Conservation (phyloP, 2,888 invertebrate species). For the Pyrrhia umbra region DNA sequence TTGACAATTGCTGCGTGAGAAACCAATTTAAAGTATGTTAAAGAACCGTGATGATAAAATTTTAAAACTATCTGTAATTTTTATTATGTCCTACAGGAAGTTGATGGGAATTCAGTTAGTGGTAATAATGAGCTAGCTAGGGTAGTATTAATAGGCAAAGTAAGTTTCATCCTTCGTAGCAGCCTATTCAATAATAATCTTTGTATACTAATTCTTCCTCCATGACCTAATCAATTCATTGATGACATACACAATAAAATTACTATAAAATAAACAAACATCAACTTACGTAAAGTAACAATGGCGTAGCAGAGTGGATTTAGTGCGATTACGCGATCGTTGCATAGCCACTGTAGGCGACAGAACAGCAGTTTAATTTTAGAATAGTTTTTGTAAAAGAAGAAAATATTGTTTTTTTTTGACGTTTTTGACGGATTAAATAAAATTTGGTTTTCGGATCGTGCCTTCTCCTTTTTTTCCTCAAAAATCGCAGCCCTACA, state of each 20-base stretch:
- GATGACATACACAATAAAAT: background rate
- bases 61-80: background rate
- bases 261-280: conserved; percentile 5
- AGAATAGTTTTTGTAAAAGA: no score
- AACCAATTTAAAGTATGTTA: background rate
- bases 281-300: conserved; percentile 17
- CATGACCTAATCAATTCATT: background rate
- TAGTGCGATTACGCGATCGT: conserved; percentile 35
- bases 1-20: background rate
- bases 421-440: no score
- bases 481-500: no score
- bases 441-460: no score
- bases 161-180: background rate
- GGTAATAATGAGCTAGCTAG: background rate
- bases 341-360: no score
- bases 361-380: no score
- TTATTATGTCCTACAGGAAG: background rate
- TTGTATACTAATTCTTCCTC: background rate
- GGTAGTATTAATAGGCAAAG: background rate
- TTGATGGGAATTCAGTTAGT: background rate
- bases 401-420: no score
- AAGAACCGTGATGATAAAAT: background rate
- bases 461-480: no score
- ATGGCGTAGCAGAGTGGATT: conserved; percentile 18
- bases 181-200: background rate